Percentiles rank a stretch among this genome's conserved stretches.
phyloP scores from a whole-genome alignment of 2,113 vertebrate genomes.

The Pseudorectes ferrugineus region DNA sequence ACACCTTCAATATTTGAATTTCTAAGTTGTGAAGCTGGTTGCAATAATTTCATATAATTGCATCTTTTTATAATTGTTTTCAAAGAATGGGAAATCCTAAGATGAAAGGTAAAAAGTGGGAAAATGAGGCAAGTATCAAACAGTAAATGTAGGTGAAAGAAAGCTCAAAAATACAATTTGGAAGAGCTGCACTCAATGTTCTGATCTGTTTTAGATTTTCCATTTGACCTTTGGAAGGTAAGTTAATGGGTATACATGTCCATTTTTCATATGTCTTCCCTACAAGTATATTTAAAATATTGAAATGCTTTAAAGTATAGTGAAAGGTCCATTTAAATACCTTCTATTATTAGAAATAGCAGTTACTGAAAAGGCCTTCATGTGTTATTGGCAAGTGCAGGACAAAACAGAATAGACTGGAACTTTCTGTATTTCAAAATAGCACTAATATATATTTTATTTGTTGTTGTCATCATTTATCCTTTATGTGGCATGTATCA shows the following conservation, averaged over 20 bases:
- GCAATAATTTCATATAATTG: background rate
- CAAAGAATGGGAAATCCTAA: background rate
- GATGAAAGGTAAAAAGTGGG: background rate
- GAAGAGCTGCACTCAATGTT: background rate
- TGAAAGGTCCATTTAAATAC: background rate
- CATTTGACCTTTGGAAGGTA: background rate
- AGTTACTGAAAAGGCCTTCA: background rate
- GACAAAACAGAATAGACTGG: background rate
- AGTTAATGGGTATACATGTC: background rate
- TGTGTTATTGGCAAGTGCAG: background rate
- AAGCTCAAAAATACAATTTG: background rate
- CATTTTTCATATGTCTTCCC: background rate
- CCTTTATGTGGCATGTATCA: slow-evolving; percentile 9
- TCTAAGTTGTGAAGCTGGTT: background rate
- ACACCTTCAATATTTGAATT: background rate
- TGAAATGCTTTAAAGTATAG: background rate
- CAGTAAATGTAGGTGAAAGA: background rate
- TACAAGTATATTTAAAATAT: background rate
- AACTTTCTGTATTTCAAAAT: background rate
- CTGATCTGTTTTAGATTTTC: background rate
- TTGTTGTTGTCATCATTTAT: slow-evolving; percentile 16
- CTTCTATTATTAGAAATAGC: background rate
- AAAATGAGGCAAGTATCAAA: background rate
- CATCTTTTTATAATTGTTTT: background rate
- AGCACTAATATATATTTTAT: slow-evolving; percentile 7